Evolutionary conservation across 53 echinoderm and acorn worm species (phyloP), one percentile per base, ranked within the genome.

Genomic region (Glandiceps talaboti): DNA sequence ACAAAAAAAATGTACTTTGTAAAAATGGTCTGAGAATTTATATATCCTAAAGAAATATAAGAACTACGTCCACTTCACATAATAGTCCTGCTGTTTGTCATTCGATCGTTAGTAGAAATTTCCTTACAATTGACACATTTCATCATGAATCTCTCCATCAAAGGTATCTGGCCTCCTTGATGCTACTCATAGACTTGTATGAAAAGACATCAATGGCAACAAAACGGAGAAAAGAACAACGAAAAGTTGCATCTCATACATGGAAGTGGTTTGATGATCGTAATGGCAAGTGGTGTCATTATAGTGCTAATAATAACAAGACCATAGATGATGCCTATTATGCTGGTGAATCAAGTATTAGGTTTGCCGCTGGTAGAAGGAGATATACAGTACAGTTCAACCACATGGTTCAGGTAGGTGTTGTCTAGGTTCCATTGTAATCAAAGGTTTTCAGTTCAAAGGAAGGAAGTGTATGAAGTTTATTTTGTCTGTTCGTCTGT

Each of bases 191-290:
- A 32, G 94, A 94, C 79, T 86, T 92, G 27, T 94, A 86, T 86
- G 94, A 94, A 84, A 94, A 94, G 83, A 90, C 94, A 26, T 90
- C 91, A n/a, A 86, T 94, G 14, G 87, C 94, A 29, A 84, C 88
- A 45, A 90, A 78, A 32, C 1, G 90, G 73, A 92, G 94, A 83
- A 92, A 90, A 33, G 82, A 90, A 29, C 86, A 88, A 25, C 89
- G 84, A 32, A 83, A 87, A 85, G 92, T 89, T 80, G 92, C 97
- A 12, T 93, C 97, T 0, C 97, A 96, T 77, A 89, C 89, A 45
- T 96, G 97, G 97, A 96, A 96, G 75, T 96, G 97, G 97, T 96
- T 96, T 89, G 97, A 96, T 79, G 97, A 96, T 77, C 88, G 92
- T 0, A 93, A 90, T 20, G 96, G 92, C 0, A 83, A 90, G 27